Conservation (phyloP, 2,113 vertebrate species). For the Dicentrarchus labrax region DNA sequence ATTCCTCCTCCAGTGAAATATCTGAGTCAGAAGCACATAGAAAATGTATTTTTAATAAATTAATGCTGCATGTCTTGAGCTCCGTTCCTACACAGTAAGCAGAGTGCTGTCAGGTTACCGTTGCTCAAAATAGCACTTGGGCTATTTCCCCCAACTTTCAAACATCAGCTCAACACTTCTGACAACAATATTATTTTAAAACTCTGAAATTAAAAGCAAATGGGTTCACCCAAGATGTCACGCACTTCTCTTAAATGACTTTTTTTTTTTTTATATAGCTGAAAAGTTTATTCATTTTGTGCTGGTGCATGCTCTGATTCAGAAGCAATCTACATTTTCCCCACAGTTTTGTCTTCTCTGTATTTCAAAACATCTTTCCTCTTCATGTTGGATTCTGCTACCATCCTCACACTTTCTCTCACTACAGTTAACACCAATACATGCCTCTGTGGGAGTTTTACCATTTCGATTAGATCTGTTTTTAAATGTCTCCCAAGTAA, state of each 20-base stretch:
- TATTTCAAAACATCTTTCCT: constrained; percentile 1
- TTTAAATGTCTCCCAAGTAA: constrained; percentile 37
- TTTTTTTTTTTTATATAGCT: not conserved
- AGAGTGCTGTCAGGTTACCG: constrained; percentile 57
- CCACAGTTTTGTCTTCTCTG: not conserved
- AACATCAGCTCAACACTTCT: constrained; percentile 30
- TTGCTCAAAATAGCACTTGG: constrained; percentile 58
- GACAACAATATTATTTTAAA: constrained; percentile 33
- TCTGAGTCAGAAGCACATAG: constrained; percentile 38
- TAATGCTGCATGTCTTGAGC: constrained; percentile 51
- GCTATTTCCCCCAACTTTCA: constrained; percentile 55
- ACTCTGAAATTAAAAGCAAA: constrained; percentile 40
- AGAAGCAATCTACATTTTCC: constrained; percentile 1
- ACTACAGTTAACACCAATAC: constrained; percentile 7
- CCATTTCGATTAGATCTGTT: constrained; percentile 22
- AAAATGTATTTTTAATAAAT: constrained; percentile 63
- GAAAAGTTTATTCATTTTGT: constrained; percentile 7
- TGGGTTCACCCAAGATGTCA: constrained; percentile 26
- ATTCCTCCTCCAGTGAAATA: constrained; percentile 24
- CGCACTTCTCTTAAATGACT: not conserved
- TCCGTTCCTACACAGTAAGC: constrained; percentile 51
- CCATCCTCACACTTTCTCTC: not conserved
- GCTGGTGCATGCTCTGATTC: constrained; percentile 8
- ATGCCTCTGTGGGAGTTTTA: constrained; percentile 19
- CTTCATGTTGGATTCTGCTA: constrained; percentile 4